phyloP scores from a whole-genome alignment of 2,888 invertebrate species.

The Gnatocerus cornutus region DNA sequence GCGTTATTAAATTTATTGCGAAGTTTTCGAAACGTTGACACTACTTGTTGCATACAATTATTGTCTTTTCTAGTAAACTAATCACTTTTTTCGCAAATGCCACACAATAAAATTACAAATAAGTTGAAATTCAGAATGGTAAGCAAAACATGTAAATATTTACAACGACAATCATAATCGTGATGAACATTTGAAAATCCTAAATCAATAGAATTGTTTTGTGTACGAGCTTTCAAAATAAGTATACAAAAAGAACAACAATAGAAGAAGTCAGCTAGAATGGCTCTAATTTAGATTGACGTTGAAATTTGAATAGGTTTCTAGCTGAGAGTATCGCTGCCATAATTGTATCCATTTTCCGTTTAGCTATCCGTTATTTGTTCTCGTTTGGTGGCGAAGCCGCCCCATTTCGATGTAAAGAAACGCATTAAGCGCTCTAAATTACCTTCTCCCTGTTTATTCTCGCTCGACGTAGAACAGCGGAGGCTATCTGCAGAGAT shows the following conservation, averaged over 20 bases:
- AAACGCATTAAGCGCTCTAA: constrained; percentile 63
- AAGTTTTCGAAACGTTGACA: neutral
- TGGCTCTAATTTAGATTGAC: neutral
- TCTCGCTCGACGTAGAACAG: constrained; percentile 52
- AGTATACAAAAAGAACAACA: too few species aligned
- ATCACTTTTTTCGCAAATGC: too few species aligned
- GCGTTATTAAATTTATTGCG: constrained; percentile 4
- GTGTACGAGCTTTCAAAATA: too few species aligned
- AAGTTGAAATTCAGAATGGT: too few species aligned
- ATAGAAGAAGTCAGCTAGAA: neutral
- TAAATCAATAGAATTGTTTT: too few species aligned
- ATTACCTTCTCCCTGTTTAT: constrained; percentile 66
- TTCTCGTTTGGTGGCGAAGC: constrained; percentile 12
- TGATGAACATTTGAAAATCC: too few species aligned
- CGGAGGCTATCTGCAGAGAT: constrained; percentile 66
- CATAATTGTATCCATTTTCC: constrained; percentile 23
- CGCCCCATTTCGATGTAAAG: constrained; percentile 22
- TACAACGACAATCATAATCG: too few species aligned
- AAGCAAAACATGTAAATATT: too few species aligned
- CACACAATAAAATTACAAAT: too few species aligned
- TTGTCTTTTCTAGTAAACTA: too few species aligned
- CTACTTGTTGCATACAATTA: neutral
- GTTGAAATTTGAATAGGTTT: neutral
- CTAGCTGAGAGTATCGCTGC: neutral
- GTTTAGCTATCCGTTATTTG: constrained; percentile 23